Evolutionary conservation across 2,797 vertebrate genomes (phyloP).

Genomic region (Pipistrellus pipistrellus): DNA sequence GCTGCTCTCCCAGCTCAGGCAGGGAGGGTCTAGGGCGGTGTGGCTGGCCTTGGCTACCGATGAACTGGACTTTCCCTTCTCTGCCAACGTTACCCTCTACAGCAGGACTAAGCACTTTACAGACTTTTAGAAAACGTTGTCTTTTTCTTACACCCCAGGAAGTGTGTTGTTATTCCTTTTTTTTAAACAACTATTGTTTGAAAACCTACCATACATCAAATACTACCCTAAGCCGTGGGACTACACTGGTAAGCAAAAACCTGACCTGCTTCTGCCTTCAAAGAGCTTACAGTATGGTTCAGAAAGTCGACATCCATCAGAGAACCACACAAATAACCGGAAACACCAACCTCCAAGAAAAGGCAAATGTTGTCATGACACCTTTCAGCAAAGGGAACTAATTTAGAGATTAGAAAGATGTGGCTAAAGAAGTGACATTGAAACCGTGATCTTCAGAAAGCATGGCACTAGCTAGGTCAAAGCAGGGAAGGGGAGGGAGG

Average conservation of each 20-base stretch:
- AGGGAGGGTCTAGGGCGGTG: not conserved
- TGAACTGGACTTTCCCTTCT: not conserved
- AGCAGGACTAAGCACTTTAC: not conserved
- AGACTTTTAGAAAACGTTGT: not conserved
- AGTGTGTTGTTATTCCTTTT: not conserved
- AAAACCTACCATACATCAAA: not conserved
- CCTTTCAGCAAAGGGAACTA: not conserved
- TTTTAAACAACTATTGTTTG: not conserved
- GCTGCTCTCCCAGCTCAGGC: not conserved
- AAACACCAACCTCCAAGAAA: not conserved
- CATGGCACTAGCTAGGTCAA: too few relatives aligned
- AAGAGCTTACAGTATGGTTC: not conserved
- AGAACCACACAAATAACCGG: not conserved
- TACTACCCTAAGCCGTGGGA: not conserved
- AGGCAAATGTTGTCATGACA: not conserved
- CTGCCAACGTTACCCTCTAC: not conserved
- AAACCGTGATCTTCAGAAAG: not conserved
- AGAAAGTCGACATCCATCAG: not conserved
- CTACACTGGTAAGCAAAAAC: not conserved
- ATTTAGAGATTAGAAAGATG: not conserved
- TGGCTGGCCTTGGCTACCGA: too few relatives aligned
- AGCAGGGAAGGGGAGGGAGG: fast-evolving
- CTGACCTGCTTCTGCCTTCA: not conserved
- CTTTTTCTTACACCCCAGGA: not conserved
- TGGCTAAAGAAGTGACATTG: not conserved